Conservation (phyloP, 2,797 vertebrate genomes). For the Psittacula echo region DNA sequence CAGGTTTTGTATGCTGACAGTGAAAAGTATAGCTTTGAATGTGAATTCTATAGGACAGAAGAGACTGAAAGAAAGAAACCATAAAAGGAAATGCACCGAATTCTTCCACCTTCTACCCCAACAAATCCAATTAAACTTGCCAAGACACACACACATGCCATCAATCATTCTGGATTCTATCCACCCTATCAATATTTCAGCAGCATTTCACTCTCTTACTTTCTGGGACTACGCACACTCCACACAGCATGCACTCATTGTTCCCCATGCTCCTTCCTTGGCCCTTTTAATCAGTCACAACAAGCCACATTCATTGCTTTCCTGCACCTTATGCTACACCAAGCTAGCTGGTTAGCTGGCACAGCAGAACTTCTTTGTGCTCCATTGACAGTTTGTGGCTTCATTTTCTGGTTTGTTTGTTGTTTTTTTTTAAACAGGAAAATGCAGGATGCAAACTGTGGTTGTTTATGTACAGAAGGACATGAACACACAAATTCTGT, state of each 20-base stretch:
- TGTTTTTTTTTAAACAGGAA: not conserved
- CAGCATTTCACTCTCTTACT: constrained; percentile 33
- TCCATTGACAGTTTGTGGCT: not conserved
- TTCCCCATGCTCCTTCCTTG: constrained; percentile 5
- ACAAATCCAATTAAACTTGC: constrained; percentile 67
- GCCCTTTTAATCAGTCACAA: constrained; percentile 45
- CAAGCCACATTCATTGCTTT: constrained; percentile 7
- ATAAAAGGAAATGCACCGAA: constrained; percentile 42
- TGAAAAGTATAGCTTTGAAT: constrained; percentile 1
- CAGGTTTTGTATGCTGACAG: constrained; percentile 23
- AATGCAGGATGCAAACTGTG: not conserved
- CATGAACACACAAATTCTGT: not conserved
- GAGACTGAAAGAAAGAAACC: constrained; percentile 17
- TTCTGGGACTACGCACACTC: constrained; percentile 23
- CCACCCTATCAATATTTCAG: constrained; percentile 62
- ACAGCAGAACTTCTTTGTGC: not conserved
- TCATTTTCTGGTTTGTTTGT: not conserved
- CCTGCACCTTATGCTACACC: not conserved
- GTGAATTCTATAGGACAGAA: constrained; percentile 3
- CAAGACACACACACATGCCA: constrained; percentile 24
- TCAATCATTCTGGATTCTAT: constrained; percentile 43
- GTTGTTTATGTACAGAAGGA: not conserved
- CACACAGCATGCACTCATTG: constrained; percentile 25
- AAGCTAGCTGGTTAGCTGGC: not conserved
- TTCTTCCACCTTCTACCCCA: constrained; percentile 38